Conservation (phyloP, 2,888 invertebrate species). For the Pristionchus fissidentatus region DNA sequence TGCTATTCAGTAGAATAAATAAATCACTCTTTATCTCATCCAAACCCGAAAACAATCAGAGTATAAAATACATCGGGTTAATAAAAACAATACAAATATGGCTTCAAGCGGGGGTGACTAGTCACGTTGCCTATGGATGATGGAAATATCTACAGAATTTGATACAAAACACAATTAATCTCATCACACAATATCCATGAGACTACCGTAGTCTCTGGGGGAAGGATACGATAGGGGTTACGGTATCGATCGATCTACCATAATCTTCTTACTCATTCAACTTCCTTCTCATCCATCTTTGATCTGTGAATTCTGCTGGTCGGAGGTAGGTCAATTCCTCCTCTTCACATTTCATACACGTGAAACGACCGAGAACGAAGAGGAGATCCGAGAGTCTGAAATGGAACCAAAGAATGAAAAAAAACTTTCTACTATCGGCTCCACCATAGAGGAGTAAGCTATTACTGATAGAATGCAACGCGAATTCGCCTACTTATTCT, state of each 20-base stretch:
- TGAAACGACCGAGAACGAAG: slow-evolving; percentile 68
- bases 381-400: slow-evolving; percentile 67
- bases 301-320: slow-evolving; percentile 60
- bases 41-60: too few relatives aligned
- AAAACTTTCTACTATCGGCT: not conserved
- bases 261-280: slow-evolving; percentile 42
- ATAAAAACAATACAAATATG: slow-evolving; percentile 1
- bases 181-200: too few relatives aligned
- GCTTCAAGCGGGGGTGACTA: slow-evolving; percentile 4
- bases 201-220: too few relatives aligned
- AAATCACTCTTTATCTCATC: too few relatives aligned
- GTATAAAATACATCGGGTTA: too few relatives aligned
- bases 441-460: not conserved
- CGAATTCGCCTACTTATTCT: too few relatives aligned
- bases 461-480: too few relatives aligned
- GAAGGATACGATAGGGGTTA: not conserved
- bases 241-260: slow-evolving; percentile 10
- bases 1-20: too few relatives aligned
- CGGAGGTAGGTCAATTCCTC: slow-evolving; percentile 64
- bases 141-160: slow-evolving; percentile 11
- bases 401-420: too few relatives aligned
- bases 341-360: slow-evolving; percentile 62
- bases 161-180: too few relatives aligned
- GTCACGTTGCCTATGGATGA: slow-evolving; percentile 4
- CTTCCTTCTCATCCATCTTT: slow-evolving; percentile 59